These are phyloP conservation scores for Sitodiplosis mosellana DNA, from an alignment of 1,140 invertebrate genomes.

Conservation along the genomic window DNA sequence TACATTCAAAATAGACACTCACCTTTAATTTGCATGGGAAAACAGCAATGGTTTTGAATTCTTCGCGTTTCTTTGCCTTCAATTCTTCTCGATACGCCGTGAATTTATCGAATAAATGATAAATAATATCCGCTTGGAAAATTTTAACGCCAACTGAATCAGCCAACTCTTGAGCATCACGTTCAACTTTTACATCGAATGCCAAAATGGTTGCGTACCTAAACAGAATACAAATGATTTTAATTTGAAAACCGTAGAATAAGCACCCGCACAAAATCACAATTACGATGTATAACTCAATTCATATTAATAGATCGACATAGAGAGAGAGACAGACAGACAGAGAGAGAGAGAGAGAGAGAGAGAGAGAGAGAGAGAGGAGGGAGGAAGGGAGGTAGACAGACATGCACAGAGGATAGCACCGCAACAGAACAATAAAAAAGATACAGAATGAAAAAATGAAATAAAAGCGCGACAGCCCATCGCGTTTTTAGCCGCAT, in stretches of 20 bases:
- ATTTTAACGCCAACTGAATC: constrained; percentile 88
- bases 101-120: constrained; percentile 98
- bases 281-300: background rate
- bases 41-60: constrained; percentile 90
- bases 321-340: background rate
- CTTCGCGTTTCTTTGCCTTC: constrained; percentile 81
- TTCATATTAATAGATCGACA: background rate
- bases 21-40: constrained; percentile 96
- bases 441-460: no score
- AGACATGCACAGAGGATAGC: no score
- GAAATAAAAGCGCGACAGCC: background rate
- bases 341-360: background rate
- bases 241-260: background rate
- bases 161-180: constrained; percentile 93
- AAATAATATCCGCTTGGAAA: constrained; percentile 99
- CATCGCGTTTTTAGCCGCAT: background rate
- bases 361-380: background rate
- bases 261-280: background rate
- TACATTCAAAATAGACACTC: constrained; percentile 6
- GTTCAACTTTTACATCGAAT: constrained; percentile 97
- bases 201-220: constrained; percentile 95
- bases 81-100: constrained; percentile 85
- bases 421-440: no score
- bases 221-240: constrained; percentile 6
- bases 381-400: background rate